phyloP scores from a whole-genome alignment of 2,797 vertebrate genomes.

The Ambastaia sidthimunki region DNA sequence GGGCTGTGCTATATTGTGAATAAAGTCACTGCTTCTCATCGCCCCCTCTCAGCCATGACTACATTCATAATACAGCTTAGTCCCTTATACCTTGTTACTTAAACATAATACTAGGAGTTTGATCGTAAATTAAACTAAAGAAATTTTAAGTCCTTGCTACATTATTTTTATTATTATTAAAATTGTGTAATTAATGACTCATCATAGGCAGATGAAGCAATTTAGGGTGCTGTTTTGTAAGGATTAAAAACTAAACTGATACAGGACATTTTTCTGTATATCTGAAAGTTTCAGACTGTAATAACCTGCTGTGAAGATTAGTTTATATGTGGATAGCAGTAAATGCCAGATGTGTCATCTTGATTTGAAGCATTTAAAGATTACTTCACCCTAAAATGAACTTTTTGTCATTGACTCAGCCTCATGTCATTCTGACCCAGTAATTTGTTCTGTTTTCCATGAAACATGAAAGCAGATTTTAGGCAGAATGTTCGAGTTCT shows the following conservation, averaged over 20 bases:
- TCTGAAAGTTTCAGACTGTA: background rate
- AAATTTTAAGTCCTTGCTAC: too few species aligned
- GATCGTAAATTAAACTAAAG: too few species aligned
- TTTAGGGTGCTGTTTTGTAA: background rate
- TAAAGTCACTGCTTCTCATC: too few species aligned
- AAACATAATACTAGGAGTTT: too few species aligned
- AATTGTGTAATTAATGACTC: too few species aligned
- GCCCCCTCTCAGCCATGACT: too few species aligned
- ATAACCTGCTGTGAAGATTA: constrained; percentile 7
- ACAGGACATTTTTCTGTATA: background rate
- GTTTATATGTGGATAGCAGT: constrained; percentile 34
- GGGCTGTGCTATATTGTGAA: too few species aligned
- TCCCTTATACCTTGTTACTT: too few species aligned
- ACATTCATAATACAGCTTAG: too few species aligned
- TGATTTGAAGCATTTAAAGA: constrained; percentile 51
- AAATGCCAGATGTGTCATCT: constrained; percentile 50
- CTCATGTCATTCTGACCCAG: background rate
- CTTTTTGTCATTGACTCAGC: background rate
- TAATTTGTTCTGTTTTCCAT: background rate
- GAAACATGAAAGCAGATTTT: background rate
- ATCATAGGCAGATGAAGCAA: too few species aligned
- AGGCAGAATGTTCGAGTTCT: background rate
- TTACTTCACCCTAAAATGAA: background rate
- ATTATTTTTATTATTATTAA: too few species aligned
- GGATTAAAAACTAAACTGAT: background rate